Conservation (phyloP, 2,888 invertebrate species). For the Yponomeuta sedellus region DNA sequence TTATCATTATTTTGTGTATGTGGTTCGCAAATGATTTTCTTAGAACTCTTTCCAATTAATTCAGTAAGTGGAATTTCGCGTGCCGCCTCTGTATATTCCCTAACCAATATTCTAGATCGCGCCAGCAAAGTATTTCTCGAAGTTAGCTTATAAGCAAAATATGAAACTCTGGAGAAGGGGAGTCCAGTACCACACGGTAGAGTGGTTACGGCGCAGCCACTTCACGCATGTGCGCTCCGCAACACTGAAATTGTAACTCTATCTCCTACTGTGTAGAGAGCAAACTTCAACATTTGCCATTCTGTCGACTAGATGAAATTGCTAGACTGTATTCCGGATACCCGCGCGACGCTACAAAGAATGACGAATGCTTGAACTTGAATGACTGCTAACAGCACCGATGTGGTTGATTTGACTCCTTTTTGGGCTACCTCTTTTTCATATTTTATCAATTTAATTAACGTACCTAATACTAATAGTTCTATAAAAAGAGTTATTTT, state of each 20-base stretch:
- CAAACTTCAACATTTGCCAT: conserved; percentile 66
- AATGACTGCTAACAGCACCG: conserved; percentile 47
- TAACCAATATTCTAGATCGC: conserved; percentile 41
- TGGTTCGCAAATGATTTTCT: no score
- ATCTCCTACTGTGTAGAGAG: conserved; percentile 36
- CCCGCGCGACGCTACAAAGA: conserved; percentile 37
- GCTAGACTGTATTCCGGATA: conserved; percentile 61
- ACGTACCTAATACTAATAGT: background rate
- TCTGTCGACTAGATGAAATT: conserved; percentile 65
- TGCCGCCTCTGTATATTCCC: conserved; percentile 17
- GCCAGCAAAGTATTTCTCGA: conserved; percentile 38
- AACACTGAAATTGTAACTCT: conserved; percentile 41
- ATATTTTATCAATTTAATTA: background rate
- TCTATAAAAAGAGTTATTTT: no score
- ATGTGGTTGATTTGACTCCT: conserved; percentile 46
- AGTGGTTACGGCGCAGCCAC: conserved; percentile 44
- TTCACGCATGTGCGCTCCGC: conserved; percentile 43
- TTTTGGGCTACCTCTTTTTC: conserved; percentile 11
- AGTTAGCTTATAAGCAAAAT: conserved; percentile 28
- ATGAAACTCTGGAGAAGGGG: conserved; percentile 23
- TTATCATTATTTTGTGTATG: no score
- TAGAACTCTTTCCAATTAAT: no score
- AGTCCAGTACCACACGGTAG: conserved; percentile 46
- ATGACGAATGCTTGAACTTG: conserved; percentile 55
- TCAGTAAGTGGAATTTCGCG: background rate